Conservation (phyloP, 1,140 invertebrate genomes). For the Dinothrombium tinctorium region DNA sequence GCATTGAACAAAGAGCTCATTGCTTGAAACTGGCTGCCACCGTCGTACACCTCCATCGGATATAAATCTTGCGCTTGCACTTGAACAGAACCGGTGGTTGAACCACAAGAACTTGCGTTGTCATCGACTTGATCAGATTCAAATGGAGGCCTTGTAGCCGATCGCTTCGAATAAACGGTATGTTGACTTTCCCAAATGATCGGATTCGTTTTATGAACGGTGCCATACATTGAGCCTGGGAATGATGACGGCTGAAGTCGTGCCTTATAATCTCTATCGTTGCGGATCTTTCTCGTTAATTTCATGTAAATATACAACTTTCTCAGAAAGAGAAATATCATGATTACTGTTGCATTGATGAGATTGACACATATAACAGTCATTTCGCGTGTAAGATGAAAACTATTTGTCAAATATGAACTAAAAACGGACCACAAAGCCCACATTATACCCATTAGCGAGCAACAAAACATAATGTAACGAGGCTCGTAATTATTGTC, state of each 20-base stretch:
- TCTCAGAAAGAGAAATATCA: not conserved
- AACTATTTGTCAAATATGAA: not conserved
- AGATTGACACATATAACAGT: not conserved
- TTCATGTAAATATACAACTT: not conserved
- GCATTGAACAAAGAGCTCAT: too few relatives aligned
- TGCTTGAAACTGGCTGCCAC: constrained; percentile 8
- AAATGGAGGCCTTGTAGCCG: too few relatives aligned
- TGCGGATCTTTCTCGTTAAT: not conserved
- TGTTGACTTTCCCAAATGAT: too few relatives aligned
- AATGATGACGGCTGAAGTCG: not conserved
- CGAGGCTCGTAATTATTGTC: constrained; percentile 22
- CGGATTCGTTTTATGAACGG: not conserved
- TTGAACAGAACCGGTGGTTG: constrained; percentile 12
- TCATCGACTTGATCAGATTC: constrained; percentile 5
- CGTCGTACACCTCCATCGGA: constrained; percentile 16
- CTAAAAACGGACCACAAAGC: constrained; percentile 20
- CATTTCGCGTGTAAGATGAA: not conserved
- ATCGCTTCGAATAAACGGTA: too few relatives aligned
- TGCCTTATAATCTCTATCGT: not conserved
- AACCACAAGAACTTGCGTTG: constrained; percentile 6
- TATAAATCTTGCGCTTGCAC: constrained; percentile 16
- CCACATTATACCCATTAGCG: constrained; percentile 22
- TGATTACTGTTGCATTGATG: not conserved
- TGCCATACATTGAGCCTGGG: not conserved
- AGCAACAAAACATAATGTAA: constrained; percentile 23